Conservation (phyloP, 2,888 invertebrate species). For the Toxonevra muliebris region DNA sequence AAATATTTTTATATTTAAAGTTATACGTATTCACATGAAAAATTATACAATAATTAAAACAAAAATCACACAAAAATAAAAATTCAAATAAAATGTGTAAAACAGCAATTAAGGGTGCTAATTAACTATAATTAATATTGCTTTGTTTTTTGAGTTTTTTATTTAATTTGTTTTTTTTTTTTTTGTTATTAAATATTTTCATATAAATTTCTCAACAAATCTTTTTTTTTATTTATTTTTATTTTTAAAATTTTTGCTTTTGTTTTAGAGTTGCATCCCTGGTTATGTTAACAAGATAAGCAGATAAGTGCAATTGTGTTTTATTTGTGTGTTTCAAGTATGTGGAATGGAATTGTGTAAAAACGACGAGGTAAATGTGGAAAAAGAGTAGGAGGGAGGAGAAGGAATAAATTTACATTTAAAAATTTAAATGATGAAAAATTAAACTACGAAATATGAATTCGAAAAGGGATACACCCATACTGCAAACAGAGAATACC, state of each 20-base stretch:
- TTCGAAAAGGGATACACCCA: no score
- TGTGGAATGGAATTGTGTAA: no score
- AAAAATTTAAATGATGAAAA: no score
- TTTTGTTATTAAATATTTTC: constrained; percentile 22
- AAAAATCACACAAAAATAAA: constrained; percentile 17
- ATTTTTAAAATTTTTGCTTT: constrained; percentile 18
- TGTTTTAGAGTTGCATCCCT: constrained; percentile 22
- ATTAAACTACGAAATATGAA: no score
- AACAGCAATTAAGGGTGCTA: constrained; percentile 44
- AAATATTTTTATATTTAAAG: constrained; percentile 34
- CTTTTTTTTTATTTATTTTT: constrained; percentile 31
- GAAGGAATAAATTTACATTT: no score
- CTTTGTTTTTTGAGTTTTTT: constrained; percentile 47
- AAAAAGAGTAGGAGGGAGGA: no score
- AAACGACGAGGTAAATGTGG: no score
- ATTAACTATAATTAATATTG: constrained; percentile 65
- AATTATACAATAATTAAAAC: constrained; percentile 30
- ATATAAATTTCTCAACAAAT: constrained; percentile 13
- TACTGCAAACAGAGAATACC: no score
- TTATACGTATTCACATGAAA: no score
- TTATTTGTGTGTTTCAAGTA: no score
- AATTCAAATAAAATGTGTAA: constrained; percentile 14
- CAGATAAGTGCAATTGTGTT: constrained; percentile 18
- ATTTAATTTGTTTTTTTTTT: constrained; percentile 25
- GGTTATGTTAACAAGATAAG: constrained; percentile 18